Conservation (phyloP, 2,888 invertebrate genomes). For the Sthenelais limicola region DNA sequence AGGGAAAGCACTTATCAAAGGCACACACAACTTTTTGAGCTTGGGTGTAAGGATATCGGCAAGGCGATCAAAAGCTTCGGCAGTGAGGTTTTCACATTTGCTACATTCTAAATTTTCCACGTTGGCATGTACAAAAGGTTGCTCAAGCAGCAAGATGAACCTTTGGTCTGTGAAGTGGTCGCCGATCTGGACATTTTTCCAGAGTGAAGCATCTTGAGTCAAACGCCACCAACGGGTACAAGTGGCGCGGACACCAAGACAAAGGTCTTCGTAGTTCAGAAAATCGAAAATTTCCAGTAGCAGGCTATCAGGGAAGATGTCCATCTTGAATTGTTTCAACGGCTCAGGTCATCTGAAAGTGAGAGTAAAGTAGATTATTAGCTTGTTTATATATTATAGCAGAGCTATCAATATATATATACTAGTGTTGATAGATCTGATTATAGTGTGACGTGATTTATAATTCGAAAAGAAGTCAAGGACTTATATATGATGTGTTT, state of each 20-base stretch:
- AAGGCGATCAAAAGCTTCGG: constrained; percentile 44
- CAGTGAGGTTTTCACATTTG: constrained; percentile 46
- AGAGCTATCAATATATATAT: no score
- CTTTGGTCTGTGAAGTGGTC: constrained; percentile 39
- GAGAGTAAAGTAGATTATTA: no score
- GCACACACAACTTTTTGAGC: constrained; percentile 45
- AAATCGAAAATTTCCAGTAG: constrained; percentile 38
- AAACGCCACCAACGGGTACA: constrained; percentile 32
- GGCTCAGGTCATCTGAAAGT: no score
- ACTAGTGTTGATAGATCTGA: no score
- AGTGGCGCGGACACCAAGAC: constrained; percentile 32
- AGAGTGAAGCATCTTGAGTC: constrained; percentile 34
- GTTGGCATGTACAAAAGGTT: constrained; percentile 33
- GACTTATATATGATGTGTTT: no score
- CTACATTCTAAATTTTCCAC: constrained; percentile 49
- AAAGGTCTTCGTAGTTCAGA: constrained; percentile 36
- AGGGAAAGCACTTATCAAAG: constrained; percentile 40
- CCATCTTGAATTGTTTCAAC: no score
- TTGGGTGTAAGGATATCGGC: constrained; percentile 37
- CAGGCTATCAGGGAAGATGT: constrained; percentile 30
- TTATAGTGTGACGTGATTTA: no score
- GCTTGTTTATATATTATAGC: no score
- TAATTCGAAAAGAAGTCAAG: no score
- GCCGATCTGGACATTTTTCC: constrained; percentile 32
- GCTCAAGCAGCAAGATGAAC: constrained; percentile 33